Percentiles rank a stretch among this genome's conserved stretches.
Conservation (phyloP, 92 coral and sea anemone species). For the Zoanthus gigantus region DNA sequence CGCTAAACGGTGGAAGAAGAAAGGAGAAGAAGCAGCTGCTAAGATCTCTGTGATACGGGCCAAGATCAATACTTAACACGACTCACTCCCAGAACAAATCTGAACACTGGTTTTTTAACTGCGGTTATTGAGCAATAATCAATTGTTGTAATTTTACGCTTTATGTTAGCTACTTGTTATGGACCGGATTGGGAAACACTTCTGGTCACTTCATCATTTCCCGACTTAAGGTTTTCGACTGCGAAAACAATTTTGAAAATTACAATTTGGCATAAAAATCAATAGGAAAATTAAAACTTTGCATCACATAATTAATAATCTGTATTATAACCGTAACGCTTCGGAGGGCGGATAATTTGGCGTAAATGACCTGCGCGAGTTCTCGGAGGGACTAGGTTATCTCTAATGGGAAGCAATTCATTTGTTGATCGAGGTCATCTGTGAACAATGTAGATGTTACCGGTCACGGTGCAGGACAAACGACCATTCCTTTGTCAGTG, state of each 20-base stretch:
- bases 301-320: background rate
- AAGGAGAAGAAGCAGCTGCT: too few relatives aligned
- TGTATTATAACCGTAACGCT: slow-evolving; percentile 57
- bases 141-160: background rate
- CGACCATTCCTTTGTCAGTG: slow-evolving; percentile 45
- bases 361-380: slow-evolving; percentile 55
- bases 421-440: slow-evolving; percentile 31
- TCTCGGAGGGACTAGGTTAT: slow-evolving; percentile 43
- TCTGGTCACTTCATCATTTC: slow-evolving; percentile 13
- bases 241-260: slow-evolving; percentile 2
- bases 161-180: background rate
- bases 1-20: too few relatives aligned
- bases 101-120: background rate
- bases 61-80: too few relatives aligned
- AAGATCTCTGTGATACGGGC: too few relatives aligned
- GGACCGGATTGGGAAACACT: background rate
- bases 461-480: slow-evolving; percentile 58
- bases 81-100: too few relatives aligned
- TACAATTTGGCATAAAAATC: background rate
- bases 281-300: background rate
- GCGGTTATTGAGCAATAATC: background rate
- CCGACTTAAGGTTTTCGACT: slow-evolving; percentile 34
- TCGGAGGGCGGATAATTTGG: slow-evolving; percentile 58
- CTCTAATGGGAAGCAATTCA: slow-evolving; percentile 45
- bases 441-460: slow-evolving; percentile 54